Conservation (phyloP, 2,797 vertebrate genomes). For the Rallus crepitans region DNA sequence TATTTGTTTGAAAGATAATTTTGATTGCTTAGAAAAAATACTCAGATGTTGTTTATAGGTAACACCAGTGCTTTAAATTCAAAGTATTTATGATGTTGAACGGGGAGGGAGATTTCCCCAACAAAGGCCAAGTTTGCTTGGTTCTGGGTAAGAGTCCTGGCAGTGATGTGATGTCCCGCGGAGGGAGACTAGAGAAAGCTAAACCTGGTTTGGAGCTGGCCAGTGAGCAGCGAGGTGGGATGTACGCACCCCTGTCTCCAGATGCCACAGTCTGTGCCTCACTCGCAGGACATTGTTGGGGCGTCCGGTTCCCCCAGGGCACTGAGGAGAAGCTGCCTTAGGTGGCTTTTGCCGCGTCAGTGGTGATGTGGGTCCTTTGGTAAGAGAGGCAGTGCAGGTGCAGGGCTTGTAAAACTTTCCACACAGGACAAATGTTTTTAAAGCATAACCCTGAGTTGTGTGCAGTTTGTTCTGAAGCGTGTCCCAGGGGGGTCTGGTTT, state of each 20-base stretch:
- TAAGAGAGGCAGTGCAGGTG: not conserved
- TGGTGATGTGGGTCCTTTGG: rapidly evolving
- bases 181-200: not conserved
- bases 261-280: not conserved
- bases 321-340: not conserved
- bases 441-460: not conserved
- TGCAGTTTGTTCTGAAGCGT: not conserved
- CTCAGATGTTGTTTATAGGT: not conserved
- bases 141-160: not conserved
- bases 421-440: not conserved
- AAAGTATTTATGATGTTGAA: not conserved
- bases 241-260: not conserved
- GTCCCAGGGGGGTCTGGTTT: not conserved
- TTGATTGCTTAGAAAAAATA: not conserved
- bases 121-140: not conserved
- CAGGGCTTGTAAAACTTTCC: not conserved
- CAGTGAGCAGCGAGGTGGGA: not conserved
- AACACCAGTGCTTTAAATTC: not conserved
- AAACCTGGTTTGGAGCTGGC: not conserved
- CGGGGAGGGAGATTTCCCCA: not conserved
- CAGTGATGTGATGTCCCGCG: not conserved
- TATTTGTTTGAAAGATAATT: not conserved
- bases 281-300: not conserved
- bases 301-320: rapidly evolving
- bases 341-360: not conserved